A percentile compares a stretch with the other conserved stretches of the same genome.
Evolutionary conservation across 1,140 invertebrate species (phyloP).

Genomic region (Achroia grisella): DNA sequence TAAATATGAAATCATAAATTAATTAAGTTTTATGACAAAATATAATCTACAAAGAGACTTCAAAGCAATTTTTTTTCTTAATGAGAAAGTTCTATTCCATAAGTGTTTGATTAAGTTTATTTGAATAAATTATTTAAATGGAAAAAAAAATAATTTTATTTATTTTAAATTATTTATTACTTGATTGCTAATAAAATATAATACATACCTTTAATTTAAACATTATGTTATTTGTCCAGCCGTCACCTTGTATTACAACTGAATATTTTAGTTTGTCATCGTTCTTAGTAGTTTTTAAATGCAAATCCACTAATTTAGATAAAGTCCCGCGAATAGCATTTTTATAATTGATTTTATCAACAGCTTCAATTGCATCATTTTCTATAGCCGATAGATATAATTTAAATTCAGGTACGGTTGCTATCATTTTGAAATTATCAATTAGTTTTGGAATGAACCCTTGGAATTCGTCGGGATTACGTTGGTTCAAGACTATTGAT

Average conservation of each 20-base stretch:
- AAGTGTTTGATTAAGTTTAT: too few relatives aligned
- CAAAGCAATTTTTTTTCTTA: too few relatives aligned
- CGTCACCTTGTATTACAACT: slow-evolving; percentile 18
- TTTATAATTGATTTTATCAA: slow-evolving; percentile 13
- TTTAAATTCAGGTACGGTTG: neutral
- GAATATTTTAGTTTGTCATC: slow-evolving; percentile 4
- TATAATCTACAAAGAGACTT: too few relatives aligned
- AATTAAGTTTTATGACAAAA: too few relatives aligned
- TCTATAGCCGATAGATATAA: neutral
- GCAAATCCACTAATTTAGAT: neutral
- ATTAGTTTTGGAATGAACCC: slow-evolving; percentile 6
- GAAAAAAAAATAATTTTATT: too few relatives aligned
- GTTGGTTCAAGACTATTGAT: slow-evolving; percentile 65
- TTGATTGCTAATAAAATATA: too few relatives aligned
- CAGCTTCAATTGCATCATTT: neutral
- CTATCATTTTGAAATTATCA: neutral
- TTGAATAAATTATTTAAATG: too few relatives aligned
- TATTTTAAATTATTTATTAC: too few relatives aligned
- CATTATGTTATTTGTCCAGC: slow-evolving; percentile 25
- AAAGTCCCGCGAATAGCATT: slow-evolving; percentile 2
- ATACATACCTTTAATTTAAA: slow-evolving; percentile 13
- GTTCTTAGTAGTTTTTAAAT: neutral
- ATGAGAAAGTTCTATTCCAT: too few relatives aligned
- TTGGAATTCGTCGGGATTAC: slow-evolving; percentile 38
- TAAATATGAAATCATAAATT: too few relatives aligned